phyloP scores from a whole-genome alignment of 2,888 invertebrate species.

The Hydroisotoma schaefferi region DNA sequence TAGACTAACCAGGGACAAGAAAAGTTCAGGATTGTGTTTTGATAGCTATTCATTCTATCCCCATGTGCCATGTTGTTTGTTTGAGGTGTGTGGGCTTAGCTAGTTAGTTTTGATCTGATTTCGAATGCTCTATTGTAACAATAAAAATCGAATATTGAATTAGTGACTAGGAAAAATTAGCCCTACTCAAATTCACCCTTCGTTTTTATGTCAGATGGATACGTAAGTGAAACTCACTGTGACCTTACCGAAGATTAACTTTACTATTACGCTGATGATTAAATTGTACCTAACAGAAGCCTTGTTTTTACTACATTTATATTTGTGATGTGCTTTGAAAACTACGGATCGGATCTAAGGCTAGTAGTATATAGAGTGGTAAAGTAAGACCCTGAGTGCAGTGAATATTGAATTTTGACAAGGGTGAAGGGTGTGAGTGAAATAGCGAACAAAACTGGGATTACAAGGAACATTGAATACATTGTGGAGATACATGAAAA shows the following conservation, averaged over 20 bases:
- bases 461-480: neutral
- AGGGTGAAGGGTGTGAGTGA: constrained; percentile 1
- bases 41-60: constrained; percentile 1
- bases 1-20: no score
- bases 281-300: neutral
- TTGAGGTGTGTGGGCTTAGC: constrained; percentile 18
- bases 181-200: constrained; percentile 6
- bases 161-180: constrained; percentile 21
- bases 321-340: no score
- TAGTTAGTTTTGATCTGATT: no score
- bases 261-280: no score
- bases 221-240: neutral
- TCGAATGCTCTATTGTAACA: neutral
- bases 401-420: neutral
- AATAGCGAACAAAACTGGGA: neutral
- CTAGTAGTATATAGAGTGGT: no score
- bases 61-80: constrained; percentile 7
- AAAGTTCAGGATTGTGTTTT: neutral
- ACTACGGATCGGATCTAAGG: no score
- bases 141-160: constrained; percentile 19
- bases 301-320: neutral
- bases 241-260: neutral
- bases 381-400: neutral
- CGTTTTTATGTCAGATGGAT: no score
- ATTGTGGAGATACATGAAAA: neutral